phyloP scores from a whole-genome alignment of 2,888 invertebrate genomes.

The Tetrapedia diversipes region DNA sequence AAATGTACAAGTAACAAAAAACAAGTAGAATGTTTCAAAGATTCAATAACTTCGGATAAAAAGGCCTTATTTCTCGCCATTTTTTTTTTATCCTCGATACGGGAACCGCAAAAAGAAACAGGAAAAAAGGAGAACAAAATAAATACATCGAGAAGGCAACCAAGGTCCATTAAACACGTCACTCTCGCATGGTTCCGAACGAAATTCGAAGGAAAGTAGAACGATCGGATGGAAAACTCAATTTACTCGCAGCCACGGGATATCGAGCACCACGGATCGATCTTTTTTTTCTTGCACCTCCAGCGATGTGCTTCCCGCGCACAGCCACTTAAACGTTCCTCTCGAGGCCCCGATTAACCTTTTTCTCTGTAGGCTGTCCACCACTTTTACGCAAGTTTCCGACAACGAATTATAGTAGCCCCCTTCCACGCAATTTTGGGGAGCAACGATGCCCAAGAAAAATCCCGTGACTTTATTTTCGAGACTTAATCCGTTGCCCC shows the following conservation, averaged over 20 bases:
- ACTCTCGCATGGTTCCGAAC: background rate
- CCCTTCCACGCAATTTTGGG: background rate
- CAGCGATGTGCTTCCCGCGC: slow-evolving; percentile 44
- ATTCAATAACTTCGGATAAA: background rate
- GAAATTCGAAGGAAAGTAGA: background rate
- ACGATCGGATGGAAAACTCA: background rate
- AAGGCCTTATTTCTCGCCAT: too few relatives aligned
- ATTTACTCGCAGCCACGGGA: slow-evolving; percentile 18
- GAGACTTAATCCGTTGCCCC: background rate
- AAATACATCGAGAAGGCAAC: background rate
- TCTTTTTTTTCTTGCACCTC: slow-evolving; percentile 50
- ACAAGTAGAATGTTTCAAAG: background rate
- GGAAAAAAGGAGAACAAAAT: background rate
- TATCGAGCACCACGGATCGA: slow-evolving; percentile 45
- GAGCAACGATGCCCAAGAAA: background rate
- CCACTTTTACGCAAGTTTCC: slow-evolving; percentile 46
- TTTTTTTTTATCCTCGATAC: background rate
- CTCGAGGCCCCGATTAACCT: slow-evolving; percentile 32
- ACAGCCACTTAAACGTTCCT: slow-evolving; percentile 34
- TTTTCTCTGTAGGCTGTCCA: slow-evolving; percentile 39
- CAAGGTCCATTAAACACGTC: background rate
- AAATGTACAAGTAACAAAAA: too few relatives aligned
- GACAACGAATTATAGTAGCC: background rate
- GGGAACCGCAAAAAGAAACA: too few relatives aligned
- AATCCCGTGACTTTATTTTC: background rate